phyloP scores from a whole-genome alignment of 2,888 invertebrate species.

The Syritta pipiens region DNA sequence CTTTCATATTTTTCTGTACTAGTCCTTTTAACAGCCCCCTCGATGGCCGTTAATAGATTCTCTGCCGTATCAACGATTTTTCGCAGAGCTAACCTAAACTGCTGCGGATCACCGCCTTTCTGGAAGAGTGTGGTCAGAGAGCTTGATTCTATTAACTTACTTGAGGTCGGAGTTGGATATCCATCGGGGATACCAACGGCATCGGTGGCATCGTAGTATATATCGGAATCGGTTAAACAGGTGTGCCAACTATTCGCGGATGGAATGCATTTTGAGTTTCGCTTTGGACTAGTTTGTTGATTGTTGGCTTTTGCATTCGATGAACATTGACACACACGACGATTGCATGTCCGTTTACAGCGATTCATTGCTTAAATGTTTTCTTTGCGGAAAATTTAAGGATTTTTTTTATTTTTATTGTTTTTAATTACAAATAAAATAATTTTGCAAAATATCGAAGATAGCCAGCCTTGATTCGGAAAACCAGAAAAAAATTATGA shows the following conservation, averaged over 20 bases:
- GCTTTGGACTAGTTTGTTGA: neutral
- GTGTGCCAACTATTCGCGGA: neutral
- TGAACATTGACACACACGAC: neutral
- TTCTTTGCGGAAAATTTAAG: neutral
- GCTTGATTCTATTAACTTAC: constrained; percentile 18
- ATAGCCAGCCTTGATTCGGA: neutral
- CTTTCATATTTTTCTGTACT: neutral
- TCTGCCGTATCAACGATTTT: constrained; percentile 19
- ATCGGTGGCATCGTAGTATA: constrained; percentile 4
- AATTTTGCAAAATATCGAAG: neutral
- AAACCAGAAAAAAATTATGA: neutral
- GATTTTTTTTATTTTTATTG: no score
- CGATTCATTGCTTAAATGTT: neutral
- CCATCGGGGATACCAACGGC: neutral
- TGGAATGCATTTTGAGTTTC: neutral
- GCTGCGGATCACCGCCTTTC: constrained; percentile 8
- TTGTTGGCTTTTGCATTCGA: neutral
- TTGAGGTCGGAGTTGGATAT: neutral
- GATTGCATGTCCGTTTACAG: neutral
- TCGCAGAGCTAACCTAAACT: constrained; percentile 8
- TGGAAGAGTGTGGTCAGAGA: constrained; percentile 7
- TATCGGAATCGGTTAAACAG: neutral
- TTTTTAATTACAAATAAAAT: neutral
- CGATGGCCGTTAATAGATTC: neutral
- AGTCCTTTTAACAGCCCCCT: neutral